phyloP scores from a whole-genome alignment of 2,797 vertebrate genomes.

The Acrossocheilus fasciatus region DNA sequence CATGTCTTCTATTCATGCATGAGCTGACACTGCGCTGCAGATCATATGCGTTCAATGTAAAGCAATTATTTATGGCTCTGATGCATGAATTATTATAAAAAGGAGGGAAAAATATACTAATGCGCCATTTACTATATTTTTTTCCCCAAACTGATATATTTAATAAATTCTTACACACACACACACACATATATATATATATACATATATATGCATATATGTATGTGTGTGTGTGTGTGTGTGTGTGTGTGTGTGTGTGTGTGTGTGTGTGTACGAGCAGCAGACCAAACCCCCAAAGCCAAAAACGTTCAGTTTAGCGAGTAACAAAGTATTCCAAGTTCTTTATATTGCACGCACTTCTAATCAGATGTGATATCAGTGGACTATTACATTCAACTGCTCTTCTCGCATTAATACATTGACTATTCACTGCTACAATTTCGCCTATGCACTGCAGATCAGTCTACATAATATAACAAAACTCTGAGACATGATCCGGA shows the following conservation, averaged over 20 bases:
- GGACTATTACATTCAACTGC: too few species aligned
- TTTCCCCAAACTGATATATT: neutral
- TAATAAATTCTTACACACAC: neutral
- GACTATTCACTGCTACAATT: neutral
- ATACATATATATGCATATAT: neutral
- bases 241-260: too few species aligned
- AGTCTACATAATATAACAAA: neutral
- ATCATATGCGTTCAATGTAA: slow-evolving; percentile 23
- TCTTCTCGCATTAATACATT: neutral
- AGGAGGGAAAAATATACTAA: neutral
- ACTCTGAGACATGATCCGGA: slow-evolving; percentile 18
- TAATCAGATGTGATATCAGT: slow-evolving; percentile 36
- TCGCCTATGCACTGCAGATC: neutral
- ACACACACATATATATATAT: neutral
- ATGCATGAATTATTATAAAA: neutral
- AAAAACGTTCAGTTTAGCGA: slow-evolving; percentile 63
- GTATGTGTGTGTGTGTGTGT: too few species aligned
- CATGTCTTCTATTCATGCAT: slow-evolving; percentile 54
- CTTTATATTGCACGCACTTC: slow-evolving; percentile 33
- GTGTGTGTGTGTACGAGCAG: too few species aligned
- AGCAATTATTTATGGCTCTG: neutral
- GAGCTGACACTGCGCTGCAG: slow-evolving; percentile 33
- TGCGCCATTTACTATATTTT: too few species aligned
- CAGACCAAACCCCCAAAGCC: neutral
- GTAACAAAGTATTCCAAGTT: slow-evolving; percentile 62